Evolutionary conservation across 2,797 vertebrate genomes (phyloP).

Genomic region (Falco berigora): DNA sequence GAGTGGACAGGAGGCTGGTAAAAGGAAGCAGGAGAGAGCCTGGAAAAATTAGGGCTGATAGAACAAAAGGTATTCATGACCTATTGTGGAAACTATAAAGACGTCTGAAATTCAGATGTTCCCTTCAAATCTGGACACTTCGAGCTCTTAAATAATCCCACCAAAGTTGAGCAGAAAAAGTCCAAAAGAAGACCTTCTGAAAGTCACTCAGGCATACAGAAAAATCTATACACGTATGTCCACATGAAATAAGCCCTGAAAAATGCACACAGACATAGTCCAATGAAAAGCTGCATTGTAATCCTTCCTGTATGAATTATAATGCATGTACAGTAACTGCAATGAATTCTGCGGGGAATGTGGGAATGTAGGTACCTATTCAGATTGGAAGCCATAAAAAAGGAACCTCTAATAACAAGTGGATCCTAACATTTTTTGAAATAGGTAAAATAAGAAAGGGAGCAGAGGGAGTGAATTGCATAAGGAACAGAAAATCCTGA

Average conservation of each 20-base stretch:
- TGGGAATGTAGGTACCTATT: slow-evolving; percentile 28
- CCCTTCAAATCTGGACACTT: neutral
- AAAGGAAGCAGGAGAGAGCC: neutral
- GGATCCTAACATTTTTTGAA: slow-evolving; percentile 26
- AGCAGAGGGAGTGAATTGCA: slow-evolving; percentile 38
- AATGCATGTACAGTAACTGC: neutral
- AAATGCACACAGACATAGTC: slow-evolving; percentile 9
- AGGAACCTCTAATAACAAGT: slow-evolving; percentile 23
- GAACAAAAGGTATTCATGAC: neutral
- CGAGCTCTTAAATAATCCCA: neutral
- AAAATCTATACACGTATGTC: neutral
- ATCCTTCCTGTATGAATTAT: neutral
- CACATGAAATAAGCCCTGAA: neutral
- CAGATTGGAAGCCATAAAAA: slow-evolving; percentile 29
- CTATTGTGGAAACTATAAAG: neutral
- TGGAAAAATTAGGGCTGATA: neutral
- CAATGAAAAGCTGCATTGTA: neutral
- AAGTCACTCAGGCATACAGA: neutral
- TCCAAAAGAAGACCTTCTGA: neutral
- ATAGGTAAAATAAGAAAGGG: slow-evolving; percentile 39
- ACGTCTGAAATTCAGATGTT: neutral
- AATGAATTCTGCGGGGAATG: slow-evolving; percentile 7
- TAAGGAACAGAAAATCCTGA: slow-evolving; percentile 46
- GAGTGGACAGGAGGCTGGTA: neutral
- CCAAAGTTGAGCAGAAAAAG: neutral